Evolutionary conservation across 2,113 vertebrate genomes (phyloP).

Genomic region (Capreolus pygargus): DNA sequence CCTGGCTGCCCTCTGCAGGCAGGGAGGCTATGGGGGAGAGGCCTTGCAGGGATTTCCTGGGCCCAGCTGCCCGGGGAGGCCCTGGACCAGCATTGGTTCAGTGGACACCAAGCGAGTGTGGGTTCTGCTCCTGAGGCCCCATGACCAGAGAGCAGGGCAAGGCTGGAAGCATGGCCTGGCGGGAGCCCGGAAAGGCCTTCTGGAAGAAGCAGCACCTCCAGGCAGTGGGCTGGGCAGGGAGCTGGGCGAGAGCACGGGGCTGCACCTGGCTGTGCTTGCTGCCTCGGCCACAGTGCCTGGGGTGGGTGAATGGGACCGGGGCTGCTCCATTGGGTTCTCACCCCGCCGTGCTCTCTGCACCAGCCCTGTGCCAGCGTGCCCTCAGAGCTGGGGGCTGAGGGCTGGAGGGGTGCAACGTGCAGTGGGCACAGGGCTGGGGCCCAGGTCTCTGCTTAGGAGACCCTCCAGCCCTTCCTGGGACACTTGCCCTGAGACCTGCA

Average conservation of each 20-base stretch:
- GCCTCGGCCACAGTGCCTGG: neutral
- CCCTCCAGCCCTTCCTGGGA: neutral
- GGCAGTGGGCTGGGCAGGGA: neutral
- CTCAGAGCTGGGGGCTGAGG: neutral
- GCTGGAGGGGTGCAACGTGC: neutral
- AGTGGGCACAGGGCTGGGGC: neutral
- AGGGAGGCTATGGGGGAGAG: neutral
- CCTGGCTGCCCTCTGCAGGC: neutral
- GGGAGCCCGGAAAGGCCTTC: neutral
- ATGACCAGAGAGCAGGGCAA: neutral
- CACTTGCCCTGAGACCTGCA: neutral
- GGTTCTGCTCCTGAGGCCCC: too few species aligned
- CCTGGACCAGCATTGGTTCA: neutral
- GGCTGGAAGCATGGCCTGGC: neutral
- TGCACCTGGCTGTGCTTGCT: neutral
- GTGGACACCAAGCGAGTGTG: neutral
- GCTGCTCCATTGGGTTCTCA: neutral
- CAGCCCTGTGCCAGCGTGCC: neutral
- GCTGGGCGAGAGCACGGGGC: neutral
- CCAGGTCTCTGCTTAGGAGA: neutral
- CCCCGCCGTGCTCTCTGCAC: neutral
- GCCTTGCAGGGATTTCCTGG: neutral
- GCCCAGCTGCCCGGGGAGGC: neutral
- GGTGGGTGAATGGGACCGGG: conserved; percentile 53
- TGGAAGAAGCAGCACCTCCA: neutral